A percentile compares a stretch with the other conserved stretches of the same genome.
phyloP scores from a whole-genome alignment of 2,797 vertebrate species.

The Onychomys torridus region DNA sequence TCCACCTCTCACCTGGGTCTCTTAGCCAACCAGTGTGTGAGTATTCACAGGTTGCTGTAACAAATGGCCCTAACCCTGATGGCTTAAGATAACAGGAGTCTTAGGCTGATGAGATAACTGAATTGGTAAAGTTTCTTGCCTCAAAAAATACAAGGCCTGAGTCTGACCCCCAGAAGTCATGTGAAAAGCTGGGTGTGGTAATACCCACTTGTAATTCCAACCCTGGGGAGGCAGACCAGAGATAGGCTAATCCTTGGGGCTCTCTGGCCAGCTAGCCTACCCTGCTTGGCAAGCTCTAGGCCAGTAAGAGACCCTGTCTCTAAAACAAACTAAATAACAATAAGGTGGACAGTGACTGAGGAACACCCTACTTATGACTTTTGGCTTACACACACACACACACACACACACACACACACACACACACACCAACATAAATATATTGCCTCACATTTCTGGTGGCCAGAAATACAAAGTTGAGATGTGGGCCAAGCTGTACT shows the following conservation, averaged over 20 bases:
- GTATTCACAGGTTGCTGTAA: neutral
- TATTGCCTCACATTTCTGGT: neutral
- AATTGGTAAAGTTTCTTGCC: neutral
- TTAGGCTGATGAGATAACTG: neutral
- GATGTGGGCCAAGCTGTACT: neutral
- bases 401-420: neutral
- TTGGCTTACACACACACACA: neutral
- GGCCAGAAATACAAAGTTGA: neutral
- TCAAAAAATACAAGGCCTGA: neutral
- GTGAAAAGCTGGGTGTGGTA: neutral
- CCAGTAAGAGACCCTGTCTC: neutral
- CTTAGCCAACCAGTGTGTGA: neutral
- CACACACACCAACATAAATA: neutral
- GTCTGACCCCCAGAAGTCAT: neutral
- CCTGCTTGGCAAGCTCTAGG: neutral
- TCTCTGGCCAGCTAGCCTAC: neutral
- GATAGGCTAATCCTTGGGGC: neutral
- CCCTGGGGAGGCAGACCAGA: neutral
- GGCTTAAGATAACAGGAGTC: neutral
- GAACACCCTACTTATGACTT: neutral
- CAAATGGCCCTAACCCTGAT: neutral
- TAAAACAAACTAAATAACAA: neutral
- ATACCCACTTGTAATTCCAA: neutral
- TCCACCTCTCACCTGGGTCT: neutral
- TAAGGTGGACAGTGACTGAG: neutral